Evolutionary conservation across 2,113 vertebrate species (phyloP).

Genomic region (Myanophis thanlyinensis): DNA sequence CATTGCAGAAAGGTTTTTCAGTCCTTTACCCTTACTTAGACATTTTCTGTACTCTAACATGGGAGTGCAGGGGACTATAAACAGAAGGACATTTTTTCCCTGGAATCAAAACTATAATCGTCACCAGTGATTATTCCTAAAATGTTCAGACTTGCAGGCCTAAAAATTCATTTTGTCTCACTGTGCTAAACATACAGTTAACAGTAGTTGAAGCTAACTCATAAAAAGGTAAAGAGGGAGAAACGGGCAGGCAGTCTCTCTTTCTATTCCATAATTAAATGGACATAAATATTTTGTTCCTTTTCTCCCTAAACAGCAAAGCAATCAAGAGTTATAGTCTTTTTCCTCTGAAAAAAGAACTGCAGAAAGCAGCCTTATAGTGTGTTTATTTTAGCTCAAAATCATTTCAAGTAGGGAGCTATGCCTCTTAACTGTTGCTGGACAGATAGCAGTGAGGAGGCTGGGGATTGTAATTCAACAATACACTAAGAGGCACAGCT

Average conservation of each 20-base stretch:
- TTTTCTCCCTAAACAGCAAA: background rate
- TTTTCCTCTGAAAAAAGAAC: background rate
- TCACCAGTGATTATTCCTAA: slow-evolving; percentile 16
- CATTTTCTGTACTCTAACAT: slow-evolving; percentile 40
- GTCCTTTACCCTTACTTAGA: slow-evolving; percentile 39
- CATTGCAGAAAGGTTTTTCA: slow-evolving; percentile 36
- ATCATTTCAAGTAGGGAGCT: background rate
- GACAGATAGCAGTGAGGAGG: background rate
- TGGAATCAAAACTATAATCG: background rate
- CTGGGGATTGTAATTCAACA: background rate
- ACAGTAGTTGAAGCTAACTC: background rate
- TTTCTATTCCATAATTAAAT: background rate
- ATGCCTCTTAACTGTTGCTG: background rate
- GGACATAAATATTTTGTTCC: background rate
- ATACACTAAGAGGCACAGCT: background rate
- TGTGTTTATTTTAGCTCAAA: background rate
- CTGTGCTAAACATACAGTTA: background rate
- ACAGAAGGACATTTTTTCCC: slow-evolving; percentile 33
- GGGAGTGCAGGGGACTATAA: slow-evolving; percentile 50
- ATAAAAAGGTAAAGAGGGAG: background rate
- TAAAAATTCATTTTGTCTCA: background rate
- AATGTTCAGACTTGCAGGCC: background rate
- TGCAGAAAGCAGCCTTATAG: background rate
- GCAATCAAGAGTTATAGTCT: background rate
- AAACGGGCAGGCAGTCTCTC: background rate